Conservation (phyloP, 2,888 invertebrate species). For the Monochamus alternatus region DNA sequence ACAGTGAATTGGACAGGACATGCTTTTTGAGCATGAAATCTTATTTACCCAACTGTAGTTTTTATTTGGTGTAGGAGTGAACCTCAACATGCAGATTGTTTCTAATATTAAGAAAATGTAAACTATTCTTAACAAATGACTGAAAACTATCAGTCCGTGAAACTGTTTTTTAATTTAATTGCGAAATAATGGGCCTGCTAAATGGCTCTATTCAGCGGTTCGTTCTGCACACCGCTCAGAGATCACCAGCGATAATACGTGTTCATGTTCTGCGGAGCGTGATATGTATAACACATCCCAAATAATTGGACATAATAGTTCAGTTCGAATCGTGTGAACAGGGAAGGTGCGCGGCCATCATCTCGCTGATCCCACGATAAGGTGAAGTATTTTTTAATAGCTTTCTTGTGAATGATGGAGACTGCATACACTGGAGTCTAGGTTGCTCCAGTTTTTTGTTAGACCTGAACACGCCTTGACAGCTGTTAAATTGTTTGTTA, state of each 20-base stretch:
- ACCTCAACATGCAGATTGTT: background rate
- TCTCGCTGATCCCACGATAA: conserved; percentile 45
- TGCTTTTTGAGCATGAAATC: too few relatives aligned
- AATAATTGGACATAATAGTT: conserved; percentile 70
- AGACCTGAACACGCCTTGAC: too few relatives aligned
- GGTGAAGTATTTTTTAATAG: conserved; percentile 21
- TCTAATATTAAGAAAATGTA: background rate
- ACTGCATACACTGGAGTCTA: background rate
- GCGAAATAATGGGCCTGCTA: background rate
- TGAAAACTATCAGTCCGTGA: background rate
- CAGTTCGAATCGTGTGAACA: conserved; percentile 69
- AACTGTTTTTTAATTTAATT: background rate
- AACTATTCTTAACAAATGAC: background rate
- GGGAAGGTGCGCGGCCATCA: conserved; percentile 55
- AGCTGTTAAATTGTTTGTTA: too few relatives aligned
- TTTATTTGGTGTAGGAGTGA: too few relatives aligned
- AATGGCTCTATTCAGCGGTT: conserved; percentile 2
- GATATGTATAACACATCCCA: conserved; percentile 70
- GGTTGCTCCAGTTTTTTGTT: background rate
- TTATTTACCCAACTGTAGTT: too few relatives aligned
- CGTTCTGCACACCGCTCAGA: conserved; percentile 27
- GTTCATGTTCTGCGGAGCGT: conserved; percentile 67
- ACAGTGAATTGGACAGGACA: too few relatives aligned
- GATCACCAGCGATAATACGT: conserved; percentile 63
- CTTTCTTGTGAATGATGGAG: background rate